Conservation (phyloP, 2,797 vertebrate genomes). For the Gila robusta region DNA sequence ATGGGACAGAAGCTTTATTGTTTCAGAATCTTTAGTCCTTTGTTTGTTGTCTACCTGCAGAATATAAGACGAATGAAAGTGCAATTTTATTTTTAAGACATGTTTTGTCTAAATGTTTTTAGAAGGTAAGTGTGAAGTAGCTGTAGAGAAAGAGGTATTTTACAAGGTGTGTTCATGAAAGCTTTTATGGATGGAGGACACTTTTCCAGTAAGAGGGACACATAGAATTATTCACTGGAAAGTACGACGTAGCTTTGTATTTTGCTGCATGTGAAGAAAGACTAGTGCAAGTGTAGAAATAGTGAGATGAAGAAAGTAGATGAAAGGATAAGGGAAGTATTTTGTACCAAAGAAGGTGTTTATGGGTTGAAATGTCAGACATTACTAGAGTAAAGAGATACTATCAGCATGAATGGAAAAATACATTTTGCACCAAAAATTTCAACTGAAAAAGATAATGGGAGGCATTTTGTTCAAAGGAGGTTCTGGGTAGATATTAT, state of each 20-base stretch:
- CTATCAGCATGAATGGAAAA: background rate
- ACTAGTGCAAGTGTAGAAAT: conserved; percentile 54
- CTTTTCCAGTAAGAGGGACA: conserved; percentile 41
- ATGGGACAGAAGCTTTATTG: conserved; percentile 16
- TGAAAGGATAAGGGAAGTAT: conserved; percentile 44
- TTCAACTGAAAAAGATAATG: conserved; percentile 36
- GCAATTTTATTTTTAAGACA: conserved; percentile 12
- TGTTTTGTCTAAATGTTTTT: conserved; percentile 19
- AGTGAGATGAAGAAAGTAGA: conserved; percentile 50
- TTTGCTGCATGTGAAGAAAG: conserved; percentile 39
- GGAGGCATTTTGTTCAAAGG: conserved; percentile 64
- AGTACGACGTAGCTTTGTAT: conserved; percentile 29
- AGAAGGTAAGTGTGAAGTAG: conserved; percentile 46
- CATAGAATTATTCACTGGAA: conserved; percentile 38
- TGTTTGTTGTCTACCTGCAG: conserved; percentile 13
- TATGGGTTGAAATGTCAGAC: background rate
- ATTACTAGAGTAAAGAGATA: background rate
- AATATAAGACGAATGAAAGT: background rate
- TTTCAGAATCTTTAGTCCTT: conserved; percentile 37
- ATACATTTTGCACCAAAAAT: conserved; percentile 8
- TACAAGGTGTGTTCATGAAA: conserved; percentile 36
- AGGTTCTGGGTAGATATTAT: conserved; percentile 78
- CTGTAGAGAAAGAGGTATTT: conserved; percentile 28
- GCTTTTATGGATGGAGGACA: conserved; percentile 40
- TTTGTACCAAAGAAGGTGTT: conserved; percentile 55